Base-by-base conservation (phyloP, 2,888 invertebrate genomes). In the Brachyptera risi region DNA sequence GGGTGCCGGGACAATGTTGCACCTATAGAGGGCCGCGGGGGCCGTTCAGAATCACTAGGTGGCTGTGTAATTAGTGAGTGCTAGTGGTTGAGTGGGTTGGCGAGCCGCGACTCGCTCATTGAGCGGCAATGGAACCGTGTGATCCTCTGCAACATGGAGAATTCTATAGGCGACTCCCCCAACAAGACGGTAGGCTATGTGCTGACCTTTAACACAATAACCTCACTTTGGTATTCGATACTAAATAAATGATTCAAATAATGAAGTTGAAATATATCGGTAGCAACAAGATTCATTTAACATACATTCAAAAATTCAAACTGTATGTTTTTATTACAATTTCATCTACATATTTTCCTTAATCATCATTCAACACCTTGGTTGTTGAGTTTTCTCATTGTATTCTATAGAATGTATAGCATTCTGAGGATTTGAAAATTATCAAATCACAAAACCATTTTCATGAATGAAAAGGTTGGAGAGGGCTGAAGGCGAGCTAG, bases 131-230 rank as follows among this genome's bases (percentile, higher is more conserved):
- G 64, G 62, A 64, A 44, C 51, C 64, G 3, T 60, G 61, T 19
- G 64, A 64, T 37, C 64, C 64, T 4, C 56, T 64, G 44, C 54
- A 62, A 37, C 61, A 64, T 23, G 56, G 47, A 35, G 56, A 62
- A 42, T 59, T 62, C 27, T 64, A 59, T 60, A 37, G 62, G 19
- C 47, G 64, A 11, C 57, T 59, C 1, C 64, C 64, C 15, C 59
- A 64, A 17, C 61, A 61, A 64, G 63, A 17, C 7, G 38, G 27
- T 57, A 38, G 9, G 23, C 3, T n/a, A n/a, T n/a, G n/a, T n/a
- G n/a, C n/a, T n/a, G n/a, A n/a, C n/a, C n/a, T 54, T n/a, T n/a
- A n/a, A n/a, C n/a, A n/a, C 11, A 13, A 35, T 7, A 15, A 44
- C 21, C 5, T 9, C 35, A n/a, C n/a, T n/a, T n/a, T n/a, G n/a